phyloP scores from a whole-genome alignment of 2,113 vertebrate species.

The Erythrolamprus reginae region DNA sequence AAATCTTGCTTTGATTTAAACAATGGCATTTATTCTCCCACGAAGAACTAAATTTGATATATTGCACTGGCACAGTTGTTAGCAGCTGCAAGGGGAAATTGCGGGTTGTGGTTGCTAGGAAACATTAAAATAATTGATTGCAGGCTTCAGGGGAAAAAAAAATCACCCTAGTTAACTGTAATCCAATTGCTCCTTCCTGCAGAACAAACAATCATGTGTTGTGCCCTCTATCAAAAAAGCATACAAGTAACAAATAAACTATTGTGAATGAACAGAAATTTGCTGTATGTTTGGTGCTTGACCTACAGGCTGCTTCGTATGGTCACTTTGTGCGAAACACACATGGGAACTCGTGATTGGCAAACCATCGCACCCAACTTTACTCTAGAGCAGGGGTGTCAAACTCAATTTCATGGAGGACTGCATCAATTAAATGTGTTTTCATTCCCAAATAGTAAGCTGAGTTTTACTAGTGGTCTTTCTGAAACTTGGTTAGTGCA shows the following conservation, averaged over 20 bases:
- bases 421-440: too few relatives aligned
- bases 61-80: not conserved
- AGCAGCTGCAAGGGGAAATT: not conserved
- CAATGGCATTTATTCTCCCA: not conserved
- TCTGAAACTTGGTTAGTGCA: not conserved
- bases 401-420: too few relatives aligned
- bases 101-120: not conserved
- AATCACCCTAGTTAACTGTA: slow-evolving; percentile 14
- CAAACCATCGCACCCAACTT: not conserved
- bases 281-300: not conserved
- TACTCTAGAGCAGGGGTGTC: too few relatives aligned
- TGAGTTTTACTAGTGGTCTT: not conserved
- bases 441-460: not conserved
- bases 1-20: not conserved
- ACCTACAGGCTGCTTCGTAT: not conserved
- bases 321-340: not conserved
- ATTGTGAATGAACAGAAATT: not conserved
- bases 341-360: not conserved
- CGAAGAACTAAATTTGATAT: not conserved
- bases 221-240: not conserved
- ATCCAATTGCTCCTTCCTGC: slow-evolving; percentile 11
- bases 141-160: not conserved
- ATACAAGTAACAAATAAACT: slow-evolving; percentile 5
- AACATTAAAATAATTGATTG: slow-evolving; percentile 18
- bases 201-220: slow-evolving; percentile 15